Percentiles rank a stretch among this genome's conserved stretches.
phyloP scores from a whole-genome alignment of 2,888 invertebrate species.

The Drosophila testacea region DNA sequence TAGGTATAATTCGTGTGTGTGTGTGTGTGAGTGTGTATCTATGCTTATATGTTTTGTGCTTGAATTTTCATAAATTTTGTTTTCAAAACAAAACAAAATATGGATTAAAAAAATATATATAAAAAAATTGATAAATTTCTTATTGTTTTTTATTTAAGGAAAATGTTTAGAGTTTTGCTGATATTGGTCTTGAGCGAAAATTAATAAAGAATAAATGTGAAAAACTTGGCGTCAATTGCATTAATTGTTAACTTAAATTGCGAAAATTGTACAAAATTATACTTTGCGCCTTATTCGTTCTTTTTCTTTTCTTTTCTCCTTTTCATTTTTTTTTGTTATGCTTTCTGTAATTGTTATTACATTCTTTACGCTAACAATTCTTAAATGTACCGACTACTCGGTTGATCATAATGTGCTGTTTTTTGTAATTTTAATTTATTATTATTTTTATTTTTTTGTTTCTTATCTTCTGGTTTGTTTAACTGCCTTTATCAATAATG shows the following conservation, averaged over 20 bases:
- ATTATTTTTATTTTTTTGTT: slow-evolving; percentile 15
- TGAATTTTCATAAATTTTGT: slow-evolving; percentile 54
- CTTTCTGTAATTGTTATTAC: slow-evolving; percentile 64
- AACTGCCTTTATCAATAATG: slow-evolving; percentile 62
- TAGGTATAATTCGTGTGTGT: slow-evolving; percentile 44
- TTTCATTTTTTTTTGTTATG: slow-evolving; percentile 16
- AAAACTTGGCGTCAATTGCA: slow-evolving; percentile 63
- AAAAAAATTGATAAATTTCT: slow-evolving; percentile 22
- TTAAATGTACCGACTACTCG: slow-evolving; percentile 62
- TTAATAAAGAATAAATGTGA: slow-evolving; percentile 51
- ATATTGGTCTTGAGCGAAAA: slow-evolving; percentile 61
- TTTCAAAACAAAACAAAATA: slow-evolving; percentile 47
- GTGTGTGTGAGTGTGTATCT: slow-evolving; percentile 37
- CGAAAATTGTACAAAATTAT: slow-evolving; percentile 80
- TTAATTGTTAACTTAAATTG: slow-evolving; percentile 68
- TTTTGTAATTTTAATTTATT: slow-evolving; percentile 6
- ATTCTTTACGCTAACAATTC: slow-evolving; percentile 73
- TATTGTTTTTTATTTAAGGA: slow-evolving; percentile 46
- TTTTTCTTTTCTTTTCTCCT: slow-evolving; percentile 8
- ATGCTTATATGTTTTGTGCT: slow-evolving; percentile 66
- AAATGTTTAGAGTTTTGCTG: slow-evolving; percentile 43
- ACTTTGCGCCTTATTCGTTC: slow-evolving; percentile 57
- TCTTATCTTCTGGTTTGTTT: slow-evolving; percentile 32
- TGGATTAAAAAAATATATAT: slow-evolving; percentile 15
- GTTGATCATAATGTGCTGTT: slow-evolving; percentile 62